These are phyloP conservation scores for Poecile montanus DNA, from an alignment of 2,797 vertebrate species.

Conservation along the genomic window DNA sequence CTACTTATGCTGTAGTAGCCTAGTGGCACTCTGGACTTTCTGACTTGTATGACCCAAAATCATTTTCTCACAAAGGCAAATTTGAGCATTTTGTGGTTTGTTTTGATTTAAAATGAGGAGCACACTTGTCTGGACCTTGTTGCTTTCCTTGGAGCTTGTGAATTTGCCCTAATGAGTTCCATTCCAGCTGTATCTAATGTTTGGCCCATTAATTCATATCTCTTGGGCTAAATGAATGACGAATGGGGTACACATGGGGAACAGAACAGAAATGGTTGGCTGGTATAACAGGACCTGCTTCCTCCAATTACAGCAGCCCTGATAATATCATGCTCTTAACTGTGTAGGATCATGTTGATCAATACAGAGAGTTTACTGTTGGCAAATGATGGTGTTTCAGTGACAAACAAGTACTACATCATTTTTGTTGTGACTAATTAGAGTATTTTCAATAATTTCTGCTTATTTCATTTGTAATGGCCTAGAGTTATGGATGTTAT, in stretches of 20 bases:
- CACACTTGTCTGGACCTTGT: not conserved
- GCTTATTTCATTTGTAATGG: not conserved
- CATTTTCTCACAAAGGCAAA: not conserved
- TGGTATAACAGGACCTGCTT: not conserved
- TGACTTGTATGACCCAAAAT: not conserved
- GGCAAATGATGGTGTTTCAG: constrained; percentile 14
- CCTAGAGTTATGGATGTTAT: not conserved
- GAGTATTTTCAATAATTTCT: constrained; percentile 14
- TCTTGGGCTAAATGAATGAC: not conserved
- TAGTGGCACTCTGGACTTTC: not conserved
- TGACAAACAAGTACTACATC: not conserved
- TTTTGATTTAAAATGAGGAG: constrained; percentile 37
- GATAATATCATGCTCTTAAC: not conserved
- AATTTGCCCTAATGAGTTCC: not conserved
- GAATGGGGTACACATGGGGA: not conserved
- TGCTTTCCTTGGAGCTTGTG: not conserved
- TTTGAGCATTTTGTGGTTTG: not conserved
- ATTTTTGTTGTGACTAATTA: not conserved
- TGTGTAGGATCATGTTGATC: not conserved
- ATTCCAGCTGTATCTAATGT: not conserved
- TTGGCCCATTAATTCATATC: not conserved
- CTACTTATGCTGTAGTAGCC: not conserved
- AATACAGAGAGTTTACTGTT: constrained; percentile 19
- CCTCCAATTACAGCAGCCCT: not conserved
- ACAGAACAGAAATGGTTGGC: not conserved